These are phyloP conservation scores for Operophtera brumata DNA, from an alignment of 2,888 invertebrate genomes.

Conservation along the genomic window DNA sequence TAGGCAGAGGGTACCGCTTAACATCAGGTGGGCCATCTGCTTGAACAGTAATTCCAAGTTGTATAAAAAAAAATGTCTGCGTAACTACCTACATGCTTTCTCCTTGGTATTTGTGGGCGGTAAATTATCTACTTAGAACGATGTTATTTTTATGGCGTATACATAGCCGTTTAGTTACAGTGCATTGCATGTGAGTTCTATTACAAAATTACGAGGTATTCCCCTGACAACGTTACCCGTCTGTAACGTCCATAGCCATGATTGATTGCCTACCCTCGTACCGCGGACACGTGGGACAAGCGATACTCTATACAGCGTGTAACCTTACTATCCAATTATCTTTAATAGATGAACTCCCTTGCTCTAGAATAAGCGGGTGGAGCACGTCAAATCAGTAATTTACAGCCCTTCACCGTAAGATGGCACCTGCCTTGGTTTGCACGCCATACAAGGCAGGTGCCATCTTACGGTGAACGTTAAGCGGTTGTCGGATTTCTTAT, in stretches of 20 bases:
- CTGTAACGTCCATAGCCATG: conserved; percentile 40
- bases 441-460: too few relatives aligned
- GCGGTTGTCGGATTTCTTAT: too few relatives aligned
- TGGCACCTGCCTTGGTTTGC: too few relatives aligned
- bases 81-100: background rate
- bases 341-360: conserved; percentile 65
- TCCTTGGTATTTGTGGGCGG: background rate
- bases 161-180: too few relatives aligned
- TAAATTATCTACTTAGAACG: background rate
- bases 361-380: background rate
- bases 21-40: too few relatives aligned
- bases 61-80: too few relatives aligned
- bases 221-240: conserved; percentile 36
- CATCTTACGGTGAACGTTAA: too few relatives aligned
- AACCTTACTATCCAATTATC: conserved; percentile 66
- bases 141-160: background rate
- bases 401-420: too few relatives aligned
- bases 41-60: too few relatives aligned
- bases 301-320: conserved; percentile 26
- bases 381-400: background rate
- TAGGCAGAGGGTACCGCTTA: too few relatives aligned
- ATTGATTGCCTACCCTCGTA: conserved; percentile 41
- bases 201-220: conserved; percentile 28
- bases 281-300: conserved; percentile 17
- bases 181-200: conserved; percentile 20